Base-by-base conservation (phyloP, 1,140 invertebrate species). In the Apis dorsata region DNA sequence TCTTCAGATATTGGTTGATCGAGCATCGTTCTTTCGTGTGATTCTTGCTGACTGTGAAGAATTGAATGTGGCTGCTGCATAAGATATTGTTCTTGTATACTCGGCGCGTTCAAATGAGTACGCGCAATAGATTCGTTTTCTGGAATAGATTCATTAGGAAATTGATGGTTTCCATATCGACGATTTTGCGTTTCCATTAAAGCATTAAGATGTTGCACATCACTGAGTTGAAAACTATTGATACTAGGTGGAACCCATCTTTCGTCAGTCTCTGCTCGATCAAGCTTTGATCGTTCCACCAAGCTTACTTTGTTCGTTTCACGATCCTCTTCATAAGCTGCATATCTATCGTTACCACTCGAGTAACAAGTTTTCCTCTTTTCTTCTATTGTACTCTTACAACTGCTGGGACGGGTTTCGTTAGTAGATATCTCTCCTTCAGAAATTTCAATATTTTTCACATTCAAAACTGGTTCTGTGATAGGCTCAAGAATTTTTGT, bases 191-290 rank as follows among this genome's bases (percentile, higher is more conserved):
- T 91, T 9, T 94, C 93, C 69, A 94, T 93, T 2, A 94, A 84
- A 77, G 93, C 92, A 84, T 93, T 94, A 13, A 94, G 72, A 44
- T 94, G 92, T 59, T 91, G 90, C 15, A 93, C 89, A 44, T 94
- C 92, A 28, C 91, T 91, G 0, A 92, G 90, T 86, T 93, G 93
- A 60, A 94, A 93, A 24, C 89, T 94, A 13, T 93, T 93, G 44
- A 94, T 93, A 86, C 95, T 95, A 7, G 95, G 95, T 34, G 95
- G 95, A 8, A 96, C 95, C 95, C 96, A 96, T 77, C 95, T 91
- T 87, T 96, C 96, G 83, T 96, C 95, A 1, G 95, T 94, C 85
- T 95, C 94, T 17, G 93, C 94, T 62, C 93, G 93, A 86, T 95
- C 93, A 11, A 95, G 86, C 81, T 95, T 95, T 0, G 93, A 91